A percentile compares a stretch with the other conserved stretches of the same genome.
Conservation (phyloP, 2,797 vertebrate species). For the Pterois miles region DNA sequence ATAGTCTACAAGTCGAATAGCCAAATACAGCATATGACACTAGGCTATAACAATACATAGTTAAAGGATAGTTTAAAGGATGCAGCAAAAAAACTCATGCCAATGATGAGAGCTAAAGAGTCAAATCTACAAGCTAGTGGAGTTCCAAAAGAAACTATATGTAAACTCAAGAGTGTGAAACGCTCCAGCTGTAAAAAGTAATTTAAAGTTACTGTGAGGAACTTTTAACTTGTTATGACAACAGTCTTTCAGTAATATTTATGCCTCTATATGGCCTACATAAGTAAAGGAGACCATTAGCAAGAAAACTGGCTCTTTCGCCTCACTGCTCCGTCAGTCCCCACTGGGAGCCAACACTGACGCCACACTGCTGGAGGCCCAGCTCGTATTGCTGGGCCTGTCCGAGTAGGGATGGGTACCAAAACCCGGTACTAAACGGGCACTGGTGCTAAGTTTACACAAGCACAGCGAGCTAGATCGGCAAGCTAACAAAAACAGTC, state of each 20-base stretch:
- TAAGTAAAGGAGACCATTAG: not conserved
- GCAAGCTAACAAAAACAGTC: too few relatives aligned
- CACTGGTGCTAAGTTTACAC: too few relatives aligned
- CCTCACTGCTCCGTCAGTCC: too few relatives aligned
- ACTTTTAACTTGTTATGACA: not conserved
- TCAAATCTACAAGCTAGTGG: not conserved
- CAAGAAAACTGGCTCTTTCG: not conserved
- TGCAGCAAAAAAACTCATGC: not conserved
- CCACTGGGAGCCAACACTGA: not conserved
- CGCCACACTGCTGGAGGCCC: not conserved
- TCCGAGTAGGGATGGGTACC: too few relatives aligned
- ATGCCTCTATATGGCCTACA: not conserved
- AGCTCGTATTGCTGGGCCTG: too few relatives aligned
- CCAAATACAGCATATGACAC: not conserved
- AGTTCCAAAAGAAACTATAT: not conserved
- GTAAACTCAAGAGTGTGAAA: slow-evolving; percentile 14
- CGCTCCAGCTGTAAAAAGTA: not conserved
- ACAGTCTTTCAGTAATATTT: not conserved
- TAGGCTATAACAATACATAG: not conserved
- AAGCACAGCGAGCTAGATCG: too few relatives aligned
- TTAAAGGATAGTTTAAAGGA: not conserved
- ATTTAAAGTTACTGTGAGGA: not conserved
- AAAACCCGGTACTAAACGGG: too few relatives aligned
- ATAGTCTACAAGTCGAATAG: not conserved
- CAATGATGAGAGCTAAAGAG: not conserved